Percentiles rank a stretch among this genome's conserved stretches.
Conservation (phyloP, 2,888 invertebrate species). For the Melinopterus prodromus region DNA sequence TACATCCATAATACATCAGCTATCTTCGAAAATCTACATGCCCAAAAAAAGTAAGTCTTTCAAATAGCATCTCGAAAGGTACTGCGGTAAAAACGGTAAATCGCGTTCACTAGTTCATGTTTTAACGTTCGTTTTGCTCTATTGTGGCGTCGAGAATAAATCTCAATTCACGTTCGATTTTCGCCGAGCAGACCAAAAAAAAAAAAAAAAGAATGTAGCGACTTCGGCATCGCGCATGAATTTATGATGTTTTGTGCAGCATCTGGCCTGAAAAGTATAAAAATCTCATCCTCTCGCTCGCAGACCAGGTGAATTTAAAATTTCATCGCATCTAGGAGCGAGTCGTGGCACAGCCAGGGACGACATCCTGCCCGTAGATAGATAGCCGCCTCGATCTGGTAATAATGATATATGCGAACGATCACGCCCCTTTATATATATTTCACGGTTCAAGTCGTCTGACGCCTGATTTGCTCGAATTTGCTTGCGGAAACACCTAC, state of each 20-base stretch:
- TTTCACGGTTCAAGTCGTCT: slow-evolving; percentile 38
- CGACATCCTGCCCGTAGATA: slow-evolving; percentile 43
- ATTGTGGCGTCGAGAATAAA: slow-evolving; percentile 44
- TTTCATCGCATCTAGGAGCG: slow-evolving; percentile 15
- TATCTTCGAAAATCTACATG: too few species aligned
- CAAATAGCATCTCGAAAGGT: not conserved
- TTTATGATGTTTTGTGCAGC: slow-evolving; percentile 48
- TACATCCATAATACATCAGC: too few species aligned
- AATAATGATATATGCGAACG: slow-evolving; percentile 49
- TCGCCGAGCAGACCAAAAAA: slow-evolving; percentile 19
- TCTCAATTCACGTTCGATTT: slow-evolving; percentile 49
- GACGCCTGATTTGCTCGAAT: slow-evolving; percentile 35
- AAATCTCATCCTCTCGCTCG: slow-evolving; percentile 35
- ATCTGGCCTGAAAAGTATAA: slow-evolving; percentile 44
- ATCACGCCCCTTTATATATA: slow-evolving; percentile 45
- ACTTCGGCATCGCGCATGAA: slow-evolving; percentile 45
- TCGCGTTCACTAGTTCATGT: slow-evolving; percentile 27
- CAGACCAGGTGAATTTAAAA: slow-evolving; percentile 26
- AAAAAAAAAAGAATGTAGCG: slow-evolving; percentile 34
- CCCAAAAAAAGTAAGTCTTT: not conserved
- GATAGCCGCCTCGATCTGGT: slow-evolving; percentile 46
- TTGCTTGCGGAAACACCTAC: slow-evolving; percentile 29
- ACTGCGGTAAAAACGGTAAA: not conserved
- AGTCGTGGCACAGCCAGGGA: slow-evolving; percentile 35
- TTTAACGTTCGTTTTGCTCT: slow-evolving; percentile 38